Base-by-base conservation (phyloP, 2,888 invertebrate genomes). In the Lithophane ornitopus region DNA sequence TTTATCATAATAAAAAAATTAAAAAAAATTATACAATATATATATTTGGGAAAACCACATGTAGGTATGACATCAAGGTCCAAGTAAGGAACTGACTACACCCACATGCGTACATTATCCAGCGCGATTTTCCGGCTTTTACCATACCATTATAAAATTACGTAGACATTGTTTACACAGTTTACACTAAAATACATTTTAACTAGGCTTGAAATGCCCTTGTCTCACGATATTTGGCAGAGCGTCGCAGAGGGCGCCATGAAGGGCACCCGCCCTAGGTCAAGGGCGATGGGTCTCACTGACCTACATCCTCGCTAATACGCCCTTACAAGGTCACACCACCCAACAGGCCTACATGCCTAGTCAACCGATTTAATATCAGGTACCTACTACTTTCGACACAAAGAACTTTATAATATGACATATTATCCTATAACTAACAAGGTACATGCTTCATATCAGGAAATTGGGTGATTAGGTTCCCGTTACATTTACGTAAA, bases 281-380 rank as follows among this genome's bases (percentile, higher is more conserved):
- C 96, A 96, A 95, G 96, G 96, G 94, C 93, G 88, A 76, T 87
- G 90, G 87, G 92, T 90, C 93, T 93, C 90, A 91, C 92, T 95
- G 95, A 94, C 95, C 96, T 95, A 95, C 93, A 95, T 95, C 89
- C 88, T 90, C 89, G 88, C 89, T 93, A 92, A 93, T 93, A 90
- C 92, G 92, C 92, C 93, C 92, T 92, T 81, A 85, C 91, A 93
- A 94, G 94, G 94, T 94, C 90, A 87, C 87, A 74, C 70, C 81
- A 86, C 82, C 86, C 85, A 87, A 84, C 87, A 90, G 90, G 85
- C 87, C 89, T 91, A 91, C 80, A 87, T 91, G 89, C 88, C 87
- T 90, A 91, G 77, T 90, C 89, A 88, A 90, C 89, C 87, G 87
- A 87, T 89, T 83, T 89, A 87, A 87, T 85, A 58, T 78, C 84